Evolutionary conservation across 1,140 invertebrate species (phyloP).

Genomic region (Thalassaphorura encarpata): DNA sequence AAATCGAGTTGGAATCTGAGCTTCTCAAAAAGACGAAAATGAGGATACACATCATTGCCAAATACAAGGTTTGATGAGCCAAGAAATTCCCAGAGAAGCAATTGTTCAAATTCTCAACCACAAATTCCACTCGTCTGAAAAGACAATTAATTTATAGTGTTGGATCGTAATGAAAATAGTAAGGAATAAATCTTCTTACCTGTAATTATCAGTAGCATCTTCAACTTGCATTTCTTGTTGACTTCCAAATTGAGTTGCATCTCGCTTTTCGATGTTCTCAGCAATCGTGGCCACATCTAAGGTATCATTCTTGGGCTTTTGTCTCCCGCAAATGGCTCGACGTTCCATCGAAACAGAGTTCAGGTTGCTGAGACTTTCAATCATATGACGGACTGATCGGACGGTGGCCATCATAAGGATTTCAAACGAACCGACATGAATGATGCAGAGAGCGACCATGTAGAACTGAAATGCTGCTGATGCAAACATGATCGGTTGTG

Average conservation of each 20-base stretch:
- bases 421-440: slow-evolving; percentile 30
- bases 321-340: slow-evolving; percentile 29
- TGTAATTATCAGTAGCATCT: slow-evolving; percentile 32
- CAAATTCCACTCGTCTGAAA: not conserved
- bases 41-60: slow-evolving; percentile 29
- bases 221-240: slow-evolving; percentile 33
- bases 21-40: slow-evolving; percentile 32
- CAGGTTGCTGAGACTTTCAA: slow-evolving; percentile 26
- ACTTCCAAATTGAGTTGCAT: slow-evolving; percentile 30
- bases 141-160: not conserved
- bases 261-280: slow-evolving; percentile 32
- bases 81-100: slow-evolving; percentile 4
- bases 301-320: slow-evolving; percentile 33
- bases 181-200: too few relatives aligned
- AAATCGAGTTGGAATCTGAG: slow-evolving; percentile 12
- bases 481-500: slow-evolving; percentile 13
- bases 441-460: slow-evolving; percentile 28
- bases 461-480: slow-evolving; percentile 30
- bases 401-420: slow-evolving; percentile 33
- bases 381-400: slow-evolving; percentile 31
- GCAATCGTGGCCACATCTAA: slow-evolving; percentile 32
- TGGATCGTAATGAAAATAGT: too few relatives aligned
- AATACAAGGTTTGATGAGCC: slow-evolving; percentile 32
- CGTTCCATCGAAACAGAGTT: slow-evolving; percentile 31
- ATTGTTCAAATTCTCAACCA: slow-evolving; percentile 1